Conservation (phyloP, 2,888 invertebrate species). For the Gisinianus flammeolus region DNA sequence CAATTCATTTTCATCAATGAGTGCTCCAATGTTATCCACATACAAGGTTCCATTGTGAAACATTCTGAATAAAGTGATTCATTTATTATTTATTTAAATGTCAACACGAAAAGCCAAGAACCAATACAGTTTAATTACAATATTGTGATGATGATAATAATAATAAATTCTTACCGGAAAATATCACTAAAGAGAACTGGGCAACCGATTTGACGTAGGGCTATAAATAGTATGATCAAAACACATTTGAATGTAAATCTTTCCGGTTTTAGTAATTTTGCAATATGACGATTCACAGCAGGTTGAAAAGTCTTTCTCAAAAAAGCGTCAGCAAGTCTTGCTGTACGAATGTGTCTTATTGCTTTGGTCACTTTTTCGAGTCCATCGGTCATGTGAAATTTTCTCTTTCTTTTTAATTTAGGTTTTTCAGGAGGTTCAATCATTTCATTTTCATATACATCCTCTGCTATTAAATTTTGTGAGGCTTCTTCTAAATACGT, state of each 20-base stretch:
- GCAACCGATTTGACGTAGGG: slow-evolving; percentile 52
- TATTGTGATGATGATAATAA: too few species aligned
- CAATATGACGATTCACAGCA: background rate
- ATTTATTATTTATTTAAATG: background rate
- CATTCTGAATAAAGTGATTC: slow-evolving; percentile 41
- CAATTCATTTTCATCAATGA: slow-evolving; percentile 17
- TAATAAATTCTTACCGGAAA: slow-evolving; percentile 46
- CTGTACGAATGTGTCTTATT: background rate
- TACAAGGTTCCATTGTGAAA: slow-evolving; percentile 44
- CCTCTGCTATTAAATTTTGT: background rate
- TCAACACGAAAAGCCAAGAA: too few species aligned
- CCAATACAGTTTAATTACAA: too few species aligned
- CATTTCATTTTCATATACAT: background rate
- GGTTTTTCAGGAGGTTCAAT: background rate
- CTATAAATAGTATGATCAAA: slow-evolving; percentile 48
- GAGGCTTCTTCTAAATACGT: slow-evolving; percentile 33
- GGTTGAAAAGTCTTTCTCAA: background rate
- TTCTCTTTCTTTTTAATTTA: background rate
- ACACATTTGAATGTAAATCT: slow-evolving; percentile 41
- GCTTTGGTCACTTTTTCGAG: background rate
- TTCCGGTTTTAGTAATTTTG: slow-evolving; percentile 30
- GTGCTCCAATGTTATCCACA: slow-evolving; percentile 21
- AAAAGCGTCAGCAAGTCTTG: background rate
- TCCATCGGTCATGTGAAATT: background rate
- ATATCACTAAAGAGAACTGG: slow-evolving; percentile 50